Conservation (phyloP, 2,797 vertebrate species). For the Cephalopachus bancanus region DNA sequence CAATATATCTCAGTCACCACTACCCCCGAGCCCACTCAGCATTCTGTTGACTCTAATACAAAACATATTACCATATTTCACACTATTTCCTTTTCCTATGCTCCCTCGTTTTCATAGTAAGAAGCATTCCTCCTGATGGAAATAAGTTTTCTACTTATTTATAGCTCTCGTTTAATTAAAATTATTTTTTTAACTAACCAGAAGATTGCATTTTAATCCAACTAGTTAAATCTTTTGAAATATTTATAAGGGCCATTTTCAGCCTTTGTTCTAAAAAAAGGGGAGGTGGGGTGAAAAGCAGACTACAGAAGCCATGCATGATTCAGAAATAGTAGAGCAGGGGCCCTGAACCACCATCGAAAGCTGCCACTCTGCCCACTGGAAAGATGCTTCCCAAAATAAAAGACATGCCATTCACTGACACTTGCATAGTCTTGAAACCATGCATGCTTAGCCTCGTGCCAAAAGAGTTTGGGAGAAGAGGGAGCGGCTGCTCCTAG, state of each 20-base stretch:
- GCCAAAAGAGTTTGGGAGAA: slow-evolving; percentile 85
- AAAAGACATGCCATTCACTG: slow-evolving; percentile 80
- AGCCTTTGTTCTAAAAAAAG: slow-evolving; percentile 80
- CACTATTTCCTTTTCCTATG: background rate
- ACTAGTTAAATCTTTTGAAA: slow-evolving; percentile 83
- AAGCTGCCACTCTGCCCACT: slow-evolving; percentile 60
- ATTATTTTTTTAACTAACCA: slow-evolving; percentile 79
- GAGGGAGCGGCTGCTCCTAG: slow-evolving; percentile 80
- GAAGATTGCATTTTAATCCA: slow-evolving; percentile 81
- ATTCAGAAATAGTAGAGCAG: slow-evolving; percentile 70
- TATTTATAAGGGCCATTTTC: slow-evolving; percentile 83
- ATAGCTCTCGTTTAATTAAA: slow-evolving; percentile 79
- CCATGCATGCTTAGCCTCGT: slow-evolving; percentile 83
- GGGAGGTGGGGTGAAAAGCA: background rate
- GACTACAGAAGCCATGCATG: slow-evolving; percentile 38
- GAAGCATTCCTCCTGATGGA: background rate
- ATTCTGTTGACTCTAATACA: too few species aligned
- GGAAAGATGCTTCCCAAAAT: slow-evolving; percentile 83
- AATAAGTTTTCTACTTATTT: slow-evolving; percentile 71
- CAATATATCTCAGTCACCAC: background rate
- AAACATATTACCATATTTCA: background rate
- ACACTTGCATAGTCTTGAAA: slow-evolving; percentile 82
- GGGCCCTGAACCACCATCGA: slow-evolving; percentile 69
- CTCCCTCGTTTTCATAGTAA: slow-evolving; percentile 13
- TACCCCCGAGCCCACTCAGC: background rate